Conservation (phyloP, 2,113 vertebrate species). For the Chionomys nivalis region DNA sequence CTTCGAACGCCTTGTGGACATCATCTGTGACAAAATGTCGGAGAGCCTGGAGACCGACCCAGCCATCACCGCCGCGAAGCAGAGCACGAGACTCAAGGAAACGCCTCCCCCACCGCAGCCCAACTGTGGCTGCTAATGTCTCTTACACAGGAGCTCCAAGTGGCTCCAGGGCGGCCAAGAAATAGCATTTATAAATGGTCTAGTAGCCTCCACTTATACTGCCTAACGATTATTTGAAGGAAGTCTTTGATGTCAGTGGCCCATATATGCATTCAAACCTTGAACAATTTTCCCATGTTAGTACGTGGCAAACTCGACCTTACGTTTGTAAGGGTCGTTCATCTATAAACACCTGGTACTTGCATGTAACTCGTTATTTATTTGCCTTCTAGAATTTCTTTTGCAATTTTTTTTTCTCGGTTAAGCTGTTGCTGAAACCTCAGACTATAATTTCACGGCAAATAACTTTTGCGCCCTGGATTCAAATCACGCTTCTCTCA, state of each 20-base stretch:
- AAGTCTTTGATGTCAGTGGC: constrained; percentile 78
- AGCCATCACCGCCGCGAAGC: constrained; percentile 89
- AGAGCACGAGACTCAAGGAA: constrained; percentile 94
- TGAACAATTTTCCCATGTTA: constrained; percentile 58
- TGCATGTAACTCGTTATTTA: constrained; percentile 77
- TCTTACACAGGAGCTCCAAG: constrained; percentile 66
- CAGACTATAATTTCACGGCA: constrained; percentile 58
- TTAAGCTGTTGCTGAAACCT: constrained; percentile 79
- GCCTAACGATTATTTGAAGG: constrained; percentile 76
- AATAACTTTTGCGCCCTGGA: constrained; percentile 43
- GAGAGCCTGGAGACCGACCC: constrained; percentile 95
- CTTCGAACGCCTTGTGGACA: constrained; percentile 96
- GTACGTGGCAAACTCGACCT: constrained; percentile 64
- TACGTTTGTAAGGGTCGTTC: constrained; percentile 73
- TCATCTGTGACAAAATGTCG: constrained; percentile 99
- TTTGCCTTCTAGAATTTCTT: constrained; percentile 63
- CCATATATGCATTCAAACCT: constrained; percentile 50
- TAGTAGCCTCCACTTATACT: constrained; percentile 85
- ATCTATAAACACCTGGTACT: constrained; percentile 76
- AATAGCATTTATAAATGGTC: constrained; percentile 84
- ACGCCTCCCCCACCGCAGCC: constrained; percentile 93
- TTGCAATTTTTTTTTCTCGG: constrained; percentile 50
- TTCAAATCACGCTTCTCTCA: constrained; percentile 47
- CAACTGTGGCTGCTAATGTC: constrained; percentile 94
- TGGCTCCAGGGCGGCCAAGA: constrained; percentile 83